These are phyloP conservation scores for Mechanitis messenoides DNA, from an alignment of 2,888 invertebrate genomes.

Conservation along the genomic window DNA sequence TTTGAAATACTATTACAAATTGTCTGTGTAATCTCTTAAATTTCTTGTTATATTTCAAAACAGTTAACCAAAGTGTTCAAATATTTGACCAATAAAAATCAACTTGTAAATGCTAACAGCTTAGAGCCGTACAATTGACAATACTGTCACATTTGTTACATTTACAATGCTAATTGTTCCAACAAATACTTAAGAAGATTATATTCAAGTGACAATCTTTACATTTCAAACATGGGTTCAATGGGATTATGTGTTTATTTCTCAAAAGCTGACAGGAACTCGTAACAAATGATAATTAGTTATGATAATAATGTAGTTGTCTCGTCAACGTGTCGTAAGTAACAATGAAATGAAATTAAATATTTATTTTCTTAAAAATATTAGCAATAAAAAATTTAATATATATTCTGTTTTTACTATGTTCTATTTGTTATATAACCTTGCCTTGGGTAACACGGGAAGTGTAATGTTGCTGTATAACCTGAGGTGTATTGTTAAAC, in stretches of 20 bases:
- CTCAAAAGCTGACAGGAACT: neutral
- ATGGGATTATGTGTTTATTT: neutral
- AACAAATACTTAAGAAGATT: slow-evolving; percentile 26
- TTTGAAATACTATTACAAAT: neutral
- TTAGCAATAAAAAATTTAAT: too few species aligned
- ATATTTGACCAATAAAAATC: neutral
- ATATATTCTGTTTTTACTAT: too few species aligned
- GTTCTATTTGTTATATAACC: too few species aligned
- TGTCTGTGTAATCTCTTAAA: too few species aligned
- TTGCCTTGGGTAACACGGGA: too few species aligned
- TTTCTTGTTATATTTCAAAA: neutral
- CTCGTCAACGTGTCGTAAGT: too few species aligned
- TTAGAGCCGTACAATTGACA: neutral
- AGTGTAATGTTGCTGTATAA: too few species aligned
- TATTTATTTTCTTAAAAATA: too few species aligned
- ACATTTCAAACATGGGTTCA: slow-evolving; percentile 5
- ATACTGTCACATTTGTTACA: slow-evolving; percentile 4
- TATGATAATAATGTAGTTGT: neutral
- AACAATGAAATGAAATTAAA: too few species aligned
- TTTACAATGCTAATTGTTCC: slow-evolving; percentile 28
- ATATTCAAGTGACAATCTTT: slow-evolving; percentile 17
- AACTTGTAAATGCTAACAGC: slow-evolving; percentile 2
- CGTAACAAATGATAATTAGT: neutral
- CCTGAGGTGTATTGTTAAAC: too few species aligned
- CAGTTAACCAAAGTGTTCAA: neutral